phyloP scores from a whole-genome alignment of 2,888 invertebrate genomes.

The Malthinus seriepunctatus region DNA sequence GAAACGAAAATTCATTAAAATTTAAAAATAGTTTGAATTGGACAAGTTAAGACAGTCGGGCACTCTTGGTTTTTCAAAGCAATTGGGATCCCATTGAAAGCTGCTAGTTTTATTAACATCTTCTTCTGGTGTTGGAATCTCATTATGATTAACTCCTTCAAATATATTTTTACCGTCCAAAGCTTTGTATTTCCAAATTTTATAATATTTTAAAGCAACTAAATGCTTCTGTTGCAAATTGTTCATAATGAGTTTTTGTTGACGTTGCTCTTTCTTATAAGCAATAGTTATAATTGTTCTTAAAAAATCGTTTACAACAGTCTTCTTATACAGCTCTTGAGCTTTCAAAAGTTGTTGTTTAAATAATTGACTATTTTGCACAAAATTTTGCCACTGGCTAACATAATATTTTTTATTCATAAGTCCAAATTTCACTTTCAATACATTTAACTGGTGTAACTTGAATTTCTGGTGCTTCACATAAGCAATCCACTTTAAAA shows the following conservation, averaged over 20 bases:
- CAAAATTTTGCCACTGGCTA: neutral
- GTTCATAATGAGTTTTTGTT: neutral
- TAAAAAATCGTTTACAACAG: neutral
- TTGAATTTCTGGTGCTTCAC: neutral
- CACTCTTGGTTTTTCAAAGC: neutral
- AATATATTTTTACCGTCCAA: conserved; percentile 9
- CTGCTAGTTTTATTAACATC: neutral
- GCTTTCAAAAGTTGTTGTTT: neutral
- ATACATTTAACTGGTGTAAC: neutral
- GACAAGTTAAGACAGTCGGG: neutral
- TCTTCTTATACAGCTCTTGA: neutral
- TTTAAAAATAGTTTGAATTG: neutral
- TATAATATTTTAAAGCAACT: neutral
- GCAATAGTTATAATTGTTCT: neutral
- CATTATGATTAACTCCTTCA: neutral
- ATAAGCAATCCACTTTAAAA: neutral
- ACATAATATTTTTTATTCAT: neutral
- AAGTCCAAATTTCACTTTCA: neutral
- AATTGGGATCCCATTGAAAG: neutral
- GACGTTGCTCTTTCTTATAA: neutral
- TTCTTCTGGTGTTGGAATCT: neutral
- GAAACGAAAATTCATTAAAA: neutral
- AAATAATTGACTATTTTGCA: neutral
- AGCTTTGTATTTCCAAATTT: conserved; percentile 2
- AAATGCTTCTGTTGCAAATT: neutral